A percentile compares a stretch with the other conserved stretches of the same genome.
Evolutionary conservation across 2,888 invertebrate genomes (phyloP).

Genomic region (Lycocerus yunnanus): DNA sequence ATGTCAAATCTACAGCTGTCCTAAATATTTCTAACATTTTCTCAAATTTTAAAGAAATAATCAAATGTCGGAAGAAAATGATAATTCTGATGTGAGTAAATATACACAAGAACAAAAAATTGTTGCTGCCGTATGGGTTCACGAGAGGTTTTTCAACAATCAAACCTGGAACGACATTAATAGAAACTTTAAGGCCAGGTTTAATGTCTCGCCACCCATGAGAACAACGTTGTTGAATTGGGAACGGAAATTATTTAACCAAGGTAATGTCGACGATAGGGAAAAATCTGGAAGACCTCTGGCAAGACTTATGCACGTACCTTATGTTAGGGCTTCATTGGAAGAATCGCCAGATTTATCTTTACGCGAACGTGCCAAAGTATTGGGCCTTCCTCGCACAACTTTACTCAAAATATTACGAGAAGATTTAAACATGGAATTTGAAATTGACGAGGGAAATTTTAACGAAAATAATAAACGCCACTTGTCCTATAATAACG

Average conservation of each 20-base stretch:
- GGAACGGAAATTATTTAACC: constrained; percentile 55
- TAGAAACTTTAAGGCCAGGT: constrained; percentile 54
- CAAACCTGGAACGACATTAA: constrained; percentile 52
- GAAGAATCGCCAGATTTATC: constrained; percentile 52
- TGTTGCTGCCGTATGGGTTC: constrained; percentile 59
- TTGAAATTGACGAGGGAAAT: constrained; percentile 39
- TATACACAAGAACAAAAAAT: constrained; percentile 56
- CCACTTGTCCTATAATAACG: constrained; percentile 41
- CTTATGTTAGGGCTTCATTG: constrained; percentile 53
- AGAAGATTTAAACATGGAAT: constrained; percentile 49
- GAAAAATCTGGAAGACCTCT: constrained; percentile 54
- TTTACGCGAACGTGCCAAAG: constrained; percentile 53
- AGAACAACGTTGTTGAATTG: constrained; percentile 44
- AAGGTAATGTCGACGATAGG: constrained; percentile 55
- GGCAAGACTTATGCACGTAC: constrained; percentile 45
- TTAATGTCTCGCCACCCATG: constrained; percentile 53
- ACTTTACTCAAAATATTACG: constrained; percentile 54
- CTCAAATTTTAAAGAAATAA: not conserved
- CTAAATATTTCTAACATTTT: constrained; percentile 30
- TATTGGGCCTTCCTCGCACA: constrained; percentile 52
- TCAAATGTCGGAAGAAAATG: constrained; percentile 31
- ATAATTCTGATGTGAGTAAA: constrained; percentile 32
- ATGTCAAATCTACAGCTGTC: constrained; percentile 40
- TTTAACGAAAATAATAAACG: constrained; percentile 36
- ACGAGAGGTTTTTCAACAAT: constrained; percentile 54